These are phyloP conservation scores for Silurus glanis DNA, from an alignment of 2,113 vertebrate genomes.

Conservation along the genomic window DNA sequence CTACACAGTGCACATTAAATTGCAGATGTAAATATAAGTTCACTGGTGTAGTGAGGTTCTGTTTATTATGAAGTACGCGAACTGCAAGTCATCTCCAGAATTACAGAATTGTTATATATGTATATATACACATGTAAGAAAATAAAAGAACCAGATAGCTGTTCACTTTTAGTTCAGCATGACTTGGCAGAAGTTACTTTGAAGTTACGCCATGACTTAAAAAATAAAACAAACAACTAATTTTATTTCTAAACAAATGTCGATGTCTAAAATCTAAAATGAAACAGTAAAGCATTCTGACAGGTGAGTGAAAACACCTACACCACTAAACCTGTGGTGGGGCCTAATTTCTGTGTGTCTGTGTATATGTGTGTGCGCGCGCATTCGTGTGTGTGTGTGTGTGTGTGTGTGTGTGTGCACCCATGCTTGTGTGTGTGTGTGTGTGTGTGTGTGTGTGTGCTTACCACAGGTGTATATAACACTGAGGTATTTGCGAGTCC, in stretches of 20 bases:
- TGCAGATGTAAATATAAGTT: too few relatives aligned
- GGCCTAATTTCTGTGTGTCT: not conserved
- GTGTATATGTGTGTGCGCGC: not conserved
- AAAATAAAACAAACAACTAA: too few relatives aligned
- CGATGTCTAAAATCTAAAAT: not conserved
- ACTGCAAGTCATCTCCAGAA: too few relatives aligned
- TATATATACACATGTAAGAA: not conserved
- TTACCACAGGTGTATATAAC: conserved; percentile 90
- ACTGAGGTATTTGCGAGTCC: conserved; percentile 86
- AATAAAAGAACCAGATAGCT: not conserved
- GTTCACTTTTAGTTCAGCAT: not conserved
- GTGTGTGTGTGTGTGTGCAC: conserved; percentile 21
- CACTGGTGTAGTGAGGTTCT: too few relatives aligned
- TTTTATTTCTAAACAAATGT: not conserved
- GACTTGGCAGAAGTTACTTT: too few relatives aligned
- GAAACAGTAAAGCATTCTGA: not conserved
- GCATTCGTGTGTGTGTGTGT: not conserved
- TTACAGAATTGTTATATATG: not conserved
- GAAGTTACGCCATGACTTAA: too few relatives aligned
- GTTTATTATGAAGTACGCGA: too few relatives aligned
- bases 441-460: not conserved
- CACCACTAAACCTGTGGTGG: too few relatives aligned
- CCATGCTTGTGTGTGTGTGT: not conserved
- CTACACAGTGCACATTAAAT: too few relatives aligned
- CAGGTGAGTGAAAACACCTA: not conserved